Evolutionary conservation across 2,113 vertebrate genomes (phyloP).

Genomic region (Agelaius tricolor): DNA sequence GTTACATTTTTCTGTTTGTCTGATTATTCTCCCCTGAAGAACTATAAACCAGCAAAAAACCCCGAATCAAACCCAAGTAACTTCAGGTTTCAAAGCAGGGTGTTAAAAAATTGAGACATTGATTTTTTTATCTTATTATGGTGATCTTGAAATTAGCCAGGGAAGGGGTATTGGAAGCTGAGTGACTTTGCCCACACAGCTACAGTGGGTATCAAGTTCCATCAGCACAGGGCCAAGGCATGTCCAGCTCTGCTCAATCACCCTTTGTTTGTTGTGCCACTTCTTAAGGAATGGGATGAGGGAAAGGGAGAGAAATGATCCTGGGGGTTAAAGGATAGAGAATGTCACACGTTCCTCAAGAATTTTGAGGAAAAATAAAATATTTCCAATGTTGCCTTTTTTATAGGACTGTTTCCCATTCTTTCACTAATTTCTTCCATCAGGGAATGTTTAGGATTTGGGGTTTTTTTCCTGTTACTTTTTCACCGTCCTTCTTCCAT

Average conservation of each 20-base stretch:
- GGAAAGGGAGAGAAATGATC: neutral
- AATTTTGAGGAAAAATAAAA: neutral
- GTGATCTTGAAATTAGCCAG: rapidly evolving
- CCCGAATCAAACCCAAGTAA: neutral
- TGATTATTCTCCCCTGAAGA: neutral
- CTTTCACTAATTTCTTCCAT: neutral
- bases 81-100: neutral
- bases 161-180: rapidly evolving
- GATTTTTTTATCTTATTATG: neutral
- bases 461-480: neutral
- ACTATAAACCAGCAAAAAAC: neutral
- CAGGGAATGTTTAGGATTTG: neutral
- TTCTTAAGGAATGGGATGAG: neutral
- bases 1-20: neutral
- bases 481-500: neutral
- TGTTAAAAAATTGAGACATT: neutral
- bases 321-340: neutral
- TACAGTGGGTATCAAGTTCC: neutral
- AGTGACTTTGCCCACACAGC: neutral
- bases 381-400: neutral
- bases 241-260: neutral
- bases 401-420: neutral
- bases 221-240: neutral
- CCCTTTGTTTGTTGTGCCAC: neutral
- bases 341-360: neutral